Evolutionary conservation across 30 jellyfish, hydroid and myxozoan genomes (phyloP).

Genomic region (Aurelia aurita complex sp. Pacific): DNA sequence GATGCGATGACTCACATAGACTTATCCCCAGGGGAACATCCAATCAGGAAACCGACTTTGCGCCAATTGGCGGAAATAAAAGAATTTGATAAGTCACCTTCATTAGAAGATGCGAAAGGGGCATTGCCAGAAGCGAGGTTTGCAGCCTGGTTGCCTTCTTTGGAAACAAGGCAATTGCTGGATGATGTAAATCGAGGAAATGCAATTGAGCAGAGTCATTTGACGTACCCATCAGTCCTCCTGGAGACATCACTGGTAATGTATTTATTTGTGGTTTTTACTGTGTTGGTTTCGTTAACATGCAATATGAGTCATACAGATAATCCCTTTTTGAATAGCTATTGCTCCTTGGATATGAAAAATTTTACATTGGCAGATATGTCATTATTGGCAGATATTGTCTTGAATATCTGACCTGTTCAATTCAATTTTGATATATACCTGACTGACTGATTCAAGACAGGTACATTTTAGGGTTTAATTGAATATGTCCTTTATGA

Average conservation of each 20-base stretch:
- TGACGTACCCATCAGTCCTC: conserved; percentile 83
- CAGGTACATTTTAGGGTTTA: too few species aligned
- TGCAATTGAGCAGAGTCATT: conserved; percentile 33
- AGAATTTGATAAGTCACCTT: conserved; percentile 43
- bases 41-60: conserved; percentile 60
- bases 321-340: too few species aligned
- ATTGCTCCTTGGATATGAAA: too few species aligned
- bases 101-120: conserved; percentile 44
- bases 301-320: too few species aligned
- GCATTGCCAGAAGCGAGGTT: conserved; percentile 44
- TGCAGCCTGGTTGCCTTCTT: conserved; percentile 81
- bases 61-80: conserved; percentile 64
- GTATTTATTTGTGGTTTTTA: not conserved
- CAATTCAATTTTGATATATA: too few species aligned
- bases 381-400: too few species aligned
- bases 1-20: conserved; percentile 30
- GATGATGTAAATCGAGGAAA: conserved; percentile 57
- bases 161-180: conserved; percentile 54
- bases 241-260: conserved; percentile 81
- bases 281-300: not conserved
- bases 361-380: too few species aligned
- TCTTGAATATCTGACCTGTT: too few species aligned
- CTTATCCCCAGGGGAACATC: conserved; percentile 54
- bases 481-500: too few species aligned
- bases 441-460: too few species aligned